These are phyloP conservation scores for Yponomeuta cagnagella DNA, from an alignment of 2,888 invertebrate genomes.

Conservation along the genomic window DNA sequence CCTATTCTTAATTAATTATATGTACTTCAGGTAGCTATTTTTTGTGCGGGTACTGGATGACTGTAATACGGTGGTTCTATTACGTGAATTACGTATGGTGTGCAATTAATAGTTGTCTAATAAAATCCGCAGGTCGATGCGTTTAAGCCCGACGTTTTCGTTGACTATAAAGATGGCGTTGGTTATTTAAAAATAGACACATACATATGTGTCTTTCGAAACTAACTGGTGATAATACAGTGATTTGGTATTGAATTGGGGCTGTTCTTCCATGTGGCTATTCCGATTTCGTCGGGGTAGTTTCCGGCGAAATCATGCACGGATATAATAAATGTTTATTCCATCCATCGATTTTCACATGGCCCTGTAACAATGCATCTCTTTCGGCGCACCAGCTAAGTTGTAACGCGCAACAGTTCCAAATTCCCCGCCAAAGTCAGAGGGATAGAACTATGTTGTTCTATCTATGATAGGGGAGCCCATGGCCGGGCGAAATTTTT, in stretches of 20 bases:
- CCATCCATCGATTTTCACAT: constrained; percentile 74
- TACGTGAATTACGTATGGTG: too few relatives aligned
- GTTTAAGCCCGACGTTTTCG: too few relatives aligned
- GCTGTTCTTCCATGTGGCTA: background rate
- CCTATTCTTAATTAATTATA: too few relatives aligned
- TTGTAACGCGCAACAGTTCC: constrained; percentile 49
- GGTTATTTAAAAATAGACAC: too few relatives aligned
- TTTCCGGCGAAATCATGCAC: constrained; percentile 27
- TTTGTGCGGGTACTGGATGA: too few relatives aligned
- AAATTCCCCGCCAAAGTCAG: constrained; percentile 50
- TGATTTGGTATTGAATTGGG: background rate
- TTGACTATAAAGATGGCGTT: too few relatives aligned
- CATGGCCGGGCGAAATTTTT: constrained; percentile 49
- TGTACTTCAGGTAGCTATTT: too few relatives aligned
- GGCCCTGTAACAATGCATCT: constrained; percentile 52
- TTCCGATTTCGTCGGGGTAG: background rate
- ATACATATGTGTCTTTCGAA: too few relatives aligned
- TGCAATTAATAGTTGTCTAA: too few relatives aligned
- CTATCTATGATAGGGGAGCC: constrained; percentile 53
- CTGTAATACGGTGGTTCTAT: too few relatives aligned
- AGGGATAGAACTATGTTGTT: constrained; percentile 59
- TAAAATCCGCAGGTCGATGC: too few relatives aligned
- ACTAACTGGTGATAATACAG: too few relatives aligned
- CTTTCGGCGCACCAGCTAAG: constrained; percentile 33
- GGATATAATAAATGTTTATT: constrained; percentile 54